phyloP scores from a whole-genome alignment of 2,113 vertebrate genomes.

The Nothobranchius kuhntae region DNA sequence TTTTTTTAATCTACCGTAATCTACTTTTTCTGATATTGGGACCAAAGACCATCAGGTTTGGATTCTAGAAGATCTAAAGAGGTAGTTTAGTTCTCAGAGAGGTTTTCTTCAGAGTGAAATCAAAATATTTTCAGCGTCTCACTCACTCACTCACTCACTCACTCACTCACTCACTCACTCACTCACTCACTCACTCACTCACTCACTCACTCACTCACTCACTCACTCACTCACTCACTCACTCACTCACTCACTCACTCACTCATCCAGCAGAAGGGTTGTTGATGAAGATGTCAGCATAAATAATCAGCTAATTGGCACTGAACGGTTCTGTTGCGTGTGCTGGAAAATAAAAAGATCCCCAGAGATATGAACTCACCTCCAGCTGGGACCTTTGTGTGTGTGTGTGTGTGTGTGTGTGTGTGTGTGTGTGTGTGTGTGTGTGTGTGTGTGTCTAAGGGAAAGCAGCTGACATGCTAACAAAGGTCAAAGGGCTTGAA shows the following conservation, averaged over 20 bases:
- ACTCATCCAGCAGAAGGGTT: slow-evolving; percentile 28
- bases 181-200: slow-evolving; percentile 39
- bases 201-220: slow-evolving; percentile 3
- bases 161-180: slow-evolving; percentile 40
- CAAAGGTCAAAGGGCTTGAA: slow-evolving; percentile 32
- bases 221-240: slow-evolving; percentile 40
- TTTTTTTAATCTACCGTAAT: no score
- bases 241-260: slow-evolving; percentile 39
- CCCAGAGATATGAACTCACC: slow-evolving; percentile 55
- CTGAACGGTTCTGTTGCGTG: slow-evolving; percentile 68
- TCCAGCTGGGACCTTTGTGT: slow-evolving; percentile 40
- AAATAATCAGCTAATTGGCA: slow-evolving; percentile 75
- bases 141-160: background rate
- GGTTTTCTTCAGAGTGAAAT: slow-evolving; percentile 7
- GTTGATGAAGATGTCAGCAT: slow-evolving; percentile 61
- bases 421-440: slow-evolving; percentile 4
- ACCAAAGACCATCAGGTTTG: background rate
- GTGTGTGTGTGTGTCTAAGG: slow-evolving; percentile 1
- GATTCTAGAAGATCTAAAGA: background rate
- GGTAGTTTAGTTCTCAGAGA: background rate
- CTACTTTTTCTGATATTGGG: background rate
- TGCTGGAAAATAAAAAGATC: slow-evolving; percentile 79
- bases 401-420: slow-evolving; percentile 6
- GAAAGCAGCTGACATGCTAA: slow-evolving; percentile 8
- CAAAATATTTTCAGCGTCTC: slow-evolving; percentile 23